phyloP scores from a whole-genome alignment of 2,797 vertebrate species.

The Hoplostethus atlanticus region DNA sequence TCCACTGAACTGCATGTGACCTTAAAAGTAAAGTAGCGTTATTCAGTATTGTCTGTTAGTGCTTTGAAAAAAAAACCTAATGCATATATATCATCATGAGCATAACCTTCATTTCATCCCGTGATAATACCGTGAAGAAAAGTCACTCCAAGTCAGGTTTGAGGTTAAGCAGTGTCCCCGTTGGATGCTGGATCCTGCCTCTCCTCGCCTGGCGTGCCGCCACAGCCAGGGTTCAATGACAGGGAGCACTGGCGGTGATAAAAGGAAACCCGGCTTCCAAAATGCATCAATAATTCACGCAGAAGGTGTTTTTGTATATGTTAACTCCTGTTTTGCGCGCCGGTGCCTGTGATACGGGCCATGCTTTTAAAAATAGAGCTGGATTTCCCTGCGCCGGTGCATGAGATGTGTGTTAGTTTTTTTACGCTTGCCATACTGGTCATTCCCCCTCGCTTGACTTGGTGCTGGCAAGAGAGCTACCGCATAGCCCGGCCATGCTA shows the following conservation, averaged over 20 bases:
- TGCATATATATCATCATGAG: constrained; percentile 28
- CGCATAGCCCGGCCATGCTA: too few species aligned
- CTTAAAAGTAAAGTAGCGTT: background rate
- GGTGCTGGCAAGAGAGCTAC: background rate
- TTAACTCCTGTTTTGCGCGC: constrained; percentile 51
- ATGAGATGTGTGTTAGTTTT: constrained; percentile 16
- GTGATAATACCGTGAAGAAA: constrained; percentile 13
- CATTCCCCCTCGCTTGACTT: constrained; percentile 4
- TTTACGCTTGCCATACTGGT: background rate
- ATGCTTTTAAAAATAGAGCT: constrained; percentile 18
- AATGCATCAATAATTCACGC: constrained; percentile 66
- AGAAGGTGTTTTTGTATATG: constrained; percentile 60
- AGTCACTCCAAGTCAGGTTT: constrained; percentile 9
- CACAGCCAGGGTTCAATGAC: constrained; percentile 54
- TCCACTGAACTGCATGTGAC: constrained; percentile 28
- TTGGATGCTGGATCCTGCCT: background rate
- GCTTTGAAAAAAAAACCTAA: background rate
- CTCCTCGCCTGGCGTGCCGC: constrained; percentile 27
- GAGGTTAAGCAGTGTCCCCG: background rate
- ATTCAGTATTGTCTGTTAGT: background rate
- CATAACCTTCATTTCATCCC: constrained; percentile 17
- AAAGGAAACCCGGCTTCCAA: constrained; percentile 54
- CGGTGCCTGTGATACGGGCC: constrained; percentile 18
- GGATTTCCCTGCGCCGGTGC: background rate
- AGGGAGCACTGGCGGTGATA: constrained; percentile 50